phyloP scores from a whole-genome alignment of 2,888 invertebrate species.

The Galeruca laticollis region DNA sequence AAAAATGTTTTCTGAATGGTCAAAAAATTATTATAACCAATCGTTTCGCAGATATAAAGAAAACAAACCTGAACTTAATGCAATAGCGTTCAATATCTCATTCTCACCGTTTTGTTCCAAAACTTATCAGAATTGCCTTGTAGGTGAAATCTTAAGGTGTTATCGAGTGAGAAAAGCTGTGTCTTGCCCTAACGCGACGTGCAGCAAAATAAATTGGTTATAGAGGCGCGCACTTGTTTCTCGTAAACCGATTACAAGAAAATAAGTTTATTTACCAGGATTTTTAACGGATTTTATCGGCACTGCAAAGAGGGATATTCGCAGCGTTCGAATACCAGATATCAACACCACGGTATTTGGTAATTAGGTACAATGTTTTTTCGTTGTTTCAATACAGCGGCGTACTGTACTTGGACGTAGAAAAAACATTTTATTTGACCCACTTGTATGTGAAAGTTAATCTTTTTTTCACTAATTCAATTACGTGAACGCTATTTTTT shows the following conservation, averaged over 20 bases:
- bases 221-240: conserved; percentile 52
- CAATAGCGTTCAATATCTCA: too few relatives aligned
- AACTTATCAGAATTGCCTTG: background rate
- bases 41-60: too few relatives aligned
- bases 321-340: conserved; percentile 18
- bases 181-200: conserved; percentile 20
- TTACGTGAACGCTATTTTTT: background rate
- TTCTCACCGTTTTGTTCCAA: background rate
- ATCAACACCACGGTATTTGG: conserved; percentile 9
- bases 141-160: background rate
- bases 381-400: background rate
- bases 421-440: background rate
- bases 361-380: background rate
- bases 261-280: conserved; percentile 53
- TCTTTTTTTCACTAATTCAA: too few relatives aligned
- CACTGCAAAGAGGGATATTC: conserved; percentile 23
- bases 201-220: conserved; percentile 34
- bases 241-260: conserved; percentile 57
- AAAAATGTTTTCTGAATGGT: too few relatives aligned
- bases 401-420: background rate
- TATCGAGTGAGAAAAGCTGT: background rate
- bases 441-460: too few relatives aligned
- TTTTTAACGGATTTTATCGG: conserved; percentile 52
- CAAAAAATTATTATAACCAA: too few relatives aligned
- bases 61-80: too few relatives aligned